These are phyloP conservation scores for Hydra vulgaris DNA, from an alignment of 30 jellyfish, hydroid and myxozoan genomes.

Conservation along the genomic window DNA sequence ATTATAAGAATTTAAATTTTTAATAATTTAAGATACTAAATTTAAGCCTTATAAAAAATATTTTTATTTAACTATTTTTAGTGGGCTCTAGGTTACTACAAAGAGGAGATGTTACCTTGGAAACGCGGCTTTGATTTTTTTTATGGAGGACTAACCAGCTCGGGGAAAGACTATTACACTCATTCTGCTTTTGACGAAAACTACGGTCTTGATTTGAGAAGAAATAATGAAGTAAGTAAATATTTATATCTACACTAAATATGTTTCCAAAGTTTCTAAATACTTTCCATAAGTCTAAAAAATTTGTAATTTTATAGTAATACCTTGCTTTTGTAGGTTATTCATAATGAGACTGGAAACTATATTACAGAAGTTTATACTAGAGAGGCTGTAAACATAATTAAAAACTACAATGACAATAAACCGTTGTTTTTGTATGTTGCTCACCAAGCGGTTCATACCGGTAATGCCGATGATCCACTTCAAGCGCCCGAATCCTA, in stretches of 20 bases:
- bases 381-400: conserved; percentile 66
- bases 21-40: no score
- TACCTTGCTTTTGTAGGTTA: conserved; percentile 22
- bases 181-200: conserved; percentile 78
- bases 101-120: conserved; percentile 73
- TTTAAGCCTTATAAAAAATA: no score
- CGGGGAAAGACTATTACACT: conserved; percentile 73
- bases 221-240: conserved; percentile 60
- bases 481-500: conserved; percentile 61
- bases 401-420: conserved; percentile 33
- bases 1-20: no score
- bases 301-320: not conserved
- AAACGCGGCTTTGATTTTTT: conserved; percentile 92
- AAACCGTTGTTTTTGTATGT: conserved; percentile 70
- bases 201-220: conserved; percentile 84
- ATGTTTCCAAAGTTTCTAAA: not conserved
- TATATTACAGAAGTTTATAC: conserved; percentile 81
- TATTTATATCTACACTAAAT: not conserved
- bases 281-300: not conserved
- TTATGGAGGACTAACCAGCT: conserved; percentile 83
- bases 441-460: conserved; percentile 87
- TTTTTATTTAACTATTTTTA: conserved; percentile 1
- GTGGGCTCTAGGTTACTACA: conserved; percentile 98
- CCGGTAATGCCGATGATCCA: conserved; percentile 91
- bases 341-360: conserved; percentile 82